Evolutionary conservation across 2,888 invertebrate genomes (phyloP), one percentile per base, ranked within the genome.

Genomic region (Ptilodon capucinus): DNA sequence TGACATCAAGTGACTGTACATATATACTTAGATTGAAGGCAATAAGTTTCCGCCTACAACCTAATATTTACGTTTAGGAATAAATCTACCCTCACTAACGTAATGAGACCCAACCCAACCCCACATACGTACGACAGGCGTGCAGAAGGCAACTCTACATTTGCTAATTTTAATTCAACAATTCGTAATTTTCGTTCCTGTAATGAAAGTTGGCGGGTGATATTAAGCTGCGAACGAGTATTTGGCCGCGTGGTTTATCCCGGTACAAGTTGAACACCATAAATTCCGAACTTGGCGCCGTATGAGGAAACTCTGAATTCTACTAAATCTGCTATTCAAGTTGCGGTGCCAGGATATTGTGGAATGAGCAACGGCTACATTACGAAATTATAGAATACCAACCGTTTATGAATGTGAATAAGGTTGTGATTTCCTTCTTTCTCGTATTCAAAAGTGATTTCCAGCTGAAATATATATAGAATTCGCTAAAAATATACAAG

Each of bases 271-370:
- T 70, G 46, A 55, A 42, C 55, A 61, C 60, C 55, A 73, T 79
- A 78, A 76, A 78, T 79, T 74, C 52, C 40, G 44, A 78, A 75
- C 72, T 76, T 77, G 46, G 60, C 51, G 54, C 57, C 57, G 62
- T 68, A 70, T 68, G 73, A 68, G 69, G 70, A 68, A 70, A 70
- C 74, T 72, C 73, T 68, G 73, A 71, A 74, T 68, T 69, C 64
- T 68, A 57, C 61, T 68, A 65, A 68, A 71, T 68, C 68, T 64
- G 65, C 59, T 61, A 64, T 63, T 65, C 62, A 58, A 60, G 58
- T 66, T 62, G 57, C 50, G 60, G 46, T 57, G 43, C 32, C 30
- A 43, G 48, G 58, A 61, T 71, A 72, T 64, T 62, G 57, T 46
- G 51, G 44, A 51, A 62, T 52, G 44, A 57, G 43, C 28, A 35